Evolutionary conservation across 1,140 invertebrate genomes (phyloP), one percentile per base, ranked within the genome.

Genomic region (Drosophila mayri): DNA sequence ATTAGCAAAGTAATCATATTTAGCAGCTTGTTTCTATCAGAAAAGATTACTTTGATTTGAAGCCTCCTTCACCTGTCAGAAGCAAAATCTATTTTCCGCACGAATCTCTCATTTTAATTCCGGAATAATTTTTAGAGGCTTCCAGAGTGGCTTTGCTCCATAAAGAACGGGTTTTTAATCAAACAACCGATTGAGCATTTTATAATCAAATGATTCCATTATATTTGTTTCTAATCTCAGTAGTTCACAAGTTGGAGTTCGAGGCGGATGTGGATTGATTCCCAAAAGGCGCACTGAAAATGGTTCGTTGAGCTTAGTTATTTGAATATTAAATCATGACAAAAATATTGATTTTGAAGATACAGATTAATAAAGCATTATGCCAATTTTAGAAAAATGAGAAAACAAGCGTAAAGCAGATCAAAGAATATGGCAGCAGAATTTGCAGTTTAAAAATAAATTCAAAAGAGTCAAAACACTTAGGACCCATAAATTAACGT

Each of bases 301-400:
- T 65, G 63, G 63, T 65, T 46, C 28, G 52, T 59, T 25, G 3
- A 16, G 3, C 14, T 14, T 14, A 25, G 8, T 22, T 14, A 16
- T 18, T 41, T 41, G n/a, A 25, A 25, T 47, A 25, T 14, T 10
- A 25, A 25, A 25, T 22, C 14, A 14, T 14, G 14, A 16, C 3
- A 16, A 6, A 38, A 38, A 1, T 5, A 14, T 14, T 2, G 1
- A 28, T 5, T 7, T 28, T 7, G 4, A 37, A 32, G 32, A 10
- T 32, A 35, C 4, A 35, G 32, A 35, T 25, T 25, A 11, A 2
- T 11, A 32, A 2, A 25, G 25, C 25, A 4, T 35, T n/a, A n/a
- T n/a, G n/a, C n/a, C n/a, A n/a, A n/a, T n/a, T n/a, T n/a, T n/a
- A n/a, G n/a, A 38, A 16, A 9, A 3, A 18, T 1, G 9, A 43